Conservation (phyloP, 2,797 vertebrate species). For the Pogonophryne albipinna region DNA sequence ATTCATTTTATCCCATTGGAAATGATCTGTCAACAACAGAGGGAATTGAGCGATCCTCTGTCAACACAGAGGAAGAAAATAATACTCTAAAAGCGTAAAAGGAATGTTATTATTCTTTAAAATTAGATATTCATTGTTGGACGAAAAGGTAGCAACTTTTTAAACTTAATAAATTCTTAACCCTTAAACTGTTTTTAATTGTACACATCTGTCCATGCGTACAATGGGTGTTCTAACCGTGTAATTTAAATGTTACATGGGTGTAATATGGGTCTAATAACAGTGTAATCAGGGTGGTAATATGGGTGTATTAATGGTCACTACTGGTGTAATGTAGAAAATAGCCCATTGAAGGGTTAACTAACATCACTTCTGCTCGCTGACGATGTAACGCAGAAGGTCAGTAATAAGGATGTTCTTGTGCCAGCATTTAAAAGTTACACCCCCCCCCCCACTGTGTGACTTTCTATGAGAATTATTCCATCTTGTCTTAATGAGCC, state of each 20-base stretch:
- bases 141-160: neutral
- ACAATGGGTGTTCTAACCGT: too few relatives aligned
- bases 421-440: conserved; percentile 35
- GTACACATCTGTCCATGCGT: too few relatives aligned
- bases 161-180: conserved; percentile 17
- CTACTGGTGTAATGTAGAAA: too few relatives aligned
- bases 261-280: too few relatives aligned
- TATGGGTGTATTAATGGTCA: too few relatives aligned
- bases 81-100: neutral
- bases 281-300: too few relatives aligned
- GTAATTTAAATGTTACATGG: too few relatives aligned
- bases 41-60: neutral
- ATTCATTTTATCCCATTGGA: too few relatives aligned
- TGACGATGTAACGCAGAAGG: conserved; percentile 29
- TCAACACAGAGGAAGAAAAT: neutral
- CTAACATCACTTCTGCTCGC: neutral
- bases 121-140: neutral
- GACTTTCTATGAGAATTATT: conserved; percentile 46
- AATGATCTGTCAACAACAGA: neutral
- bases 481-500: conserved; percentile 66
- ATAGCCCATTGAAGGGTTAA: too few relatives aligned
- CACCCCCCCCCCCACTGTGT: conserved; percentile 22
- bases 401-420: neutral
- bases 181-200: too few relatives aligned
- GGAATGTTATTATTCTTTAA: neutral